Conservation (phyloP, 2,797 vertebrate species). For the Leuciscus waleckii region DNA sequence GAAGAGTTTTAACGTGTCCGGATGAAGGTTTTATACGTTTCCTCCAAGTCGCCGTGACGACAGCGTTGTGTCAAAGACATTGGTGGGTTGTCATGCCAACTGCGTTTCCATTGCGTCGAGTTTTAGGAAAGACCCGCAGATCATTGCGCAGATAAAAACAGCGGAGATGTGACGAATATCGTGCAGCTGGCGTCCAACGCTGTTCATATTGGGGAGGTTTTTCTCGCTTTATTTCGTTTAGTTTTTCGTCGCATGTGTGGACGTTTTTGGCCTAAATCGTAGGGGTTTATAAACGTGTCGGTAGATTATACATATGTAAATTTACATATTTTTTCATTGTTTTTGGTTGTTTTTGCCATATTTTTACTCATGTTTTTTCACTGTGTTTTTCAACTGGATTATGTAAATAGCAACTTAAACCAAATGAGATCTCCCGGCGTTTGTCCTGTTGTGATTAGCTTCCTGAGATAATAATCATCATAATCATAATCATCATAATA, state of each 20-base stretch:
- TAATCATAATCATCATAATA: slow-evolving; percentile 1
- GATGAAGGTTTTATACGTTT: neutral
- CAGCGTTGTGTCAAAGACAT: neutral
- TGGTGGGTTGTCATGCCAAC: slow-evolving; percentile 3
- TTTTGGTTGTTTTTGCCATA: slow-evolving; percentile 43
- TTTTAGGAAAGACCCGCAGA: neutral
- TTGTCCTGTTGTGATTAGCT: slow-evolving; percentile 37
- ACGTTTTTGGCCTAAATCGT: slow-evolving; percentile 4
- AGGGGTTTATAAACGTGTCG: neutral
- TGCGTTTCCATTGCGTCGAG: neutral
- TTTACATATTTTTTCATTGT: slow-evolving; percentile 38
- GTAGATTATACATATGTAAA: slow-evolving; percentile 52
- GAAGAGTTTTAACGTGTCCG: neutral
- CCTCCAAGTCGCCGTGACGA: neutral
- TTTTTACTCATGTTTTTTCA: slow-evolving; percentile 52
- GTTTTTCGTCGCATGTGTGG: neutral
- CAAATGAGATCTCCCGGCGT: slow-evolving; percentile 48
- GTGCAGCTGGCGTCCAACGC: neutral
- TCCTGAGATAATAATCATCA: slow-evolving; percentile 10
- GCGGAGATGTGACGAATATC: neutral
- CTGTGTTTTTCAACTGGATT: slow-evolving; percentile 53
- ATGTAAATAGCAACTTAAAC: slow-evolving; percentile 66
- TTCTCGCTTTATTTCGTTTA: neutral
- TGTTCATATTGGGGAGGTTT: neutral
- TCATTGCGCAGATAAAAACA: neutral